phyloP scores from a whole-genome alignment of 1,140 invertebrate genomes.

The Lasioglossum albipes region DNA sequence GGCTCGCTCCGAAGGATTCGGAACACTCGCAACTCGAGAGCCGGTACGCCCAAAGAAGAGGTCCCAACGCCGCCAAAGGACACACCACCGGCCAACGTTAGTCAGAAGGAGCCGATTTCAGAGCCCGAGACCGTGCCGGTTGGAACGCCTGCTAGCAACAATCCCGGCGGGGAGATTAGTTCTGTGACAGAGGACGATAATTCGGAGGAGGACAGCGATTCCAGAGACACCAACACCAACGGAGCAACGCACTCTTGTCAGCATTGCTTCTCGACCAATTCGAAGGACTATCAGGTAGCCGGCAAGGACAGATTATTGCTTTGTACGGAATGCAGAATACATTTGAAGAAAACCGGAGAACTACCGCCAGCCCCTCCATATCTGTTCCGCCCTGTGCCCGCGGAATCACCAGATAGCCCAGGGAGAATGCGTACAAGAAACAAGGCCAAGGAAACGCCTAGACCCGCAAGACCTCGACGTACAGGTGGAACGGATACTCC shows the following conservation, averaged over 20 bases:
- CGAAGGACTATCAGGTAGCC: constrained; percentile 77
- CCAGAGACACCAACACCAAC: constrained; percentile 84
- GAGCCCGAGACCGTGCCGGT: constrained; percentile 71
- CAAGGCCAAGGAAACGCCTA: constrained; percentile 88
- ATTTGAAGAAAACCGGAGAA: constrained; percentile 92
- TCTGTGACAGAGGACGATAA: constrained; percentile 96
- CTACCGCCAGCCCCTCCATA: constrained; percentile 85
- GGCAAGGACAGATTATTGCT: constrained; percentile 88
- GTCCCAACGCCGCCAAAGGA: constrained; percentile 78
- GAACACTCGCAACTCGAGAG: constrained; percentile 87
- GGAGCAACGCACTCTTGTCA: constrained; percentile 78
- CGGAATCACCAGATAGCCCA: constrained; percentile 89
- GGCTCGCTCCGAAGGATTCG: constrained; percentile 93
- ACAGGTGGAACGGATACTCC: constrained; percentile 88
- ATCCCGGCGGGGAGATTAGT: constrained; percentile 86
- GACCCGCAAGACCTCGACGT: constrained; percentile 82
- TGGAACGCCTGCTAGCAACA: constrained; percentile 71
- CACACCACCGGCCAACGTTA: constrained; percentile 75
- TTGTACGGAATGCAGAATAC: constrained; percentile 90
- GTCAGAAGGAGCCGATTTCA: constrained; percentile 70
- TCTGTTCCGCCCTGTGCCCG: constrained; percentile 87
- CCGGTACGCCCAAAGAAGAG: constrained; percentile 84
- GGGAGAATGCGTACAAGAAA: constrained; percentile 94
- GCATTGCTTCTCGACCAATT: constrained; percentile 84
- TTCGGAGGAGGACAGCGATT: constrained; percentile 96